Base-by-base conservation (phyloP, 1,140 invertebrate species). In the Drosophila burlai region DNA sequence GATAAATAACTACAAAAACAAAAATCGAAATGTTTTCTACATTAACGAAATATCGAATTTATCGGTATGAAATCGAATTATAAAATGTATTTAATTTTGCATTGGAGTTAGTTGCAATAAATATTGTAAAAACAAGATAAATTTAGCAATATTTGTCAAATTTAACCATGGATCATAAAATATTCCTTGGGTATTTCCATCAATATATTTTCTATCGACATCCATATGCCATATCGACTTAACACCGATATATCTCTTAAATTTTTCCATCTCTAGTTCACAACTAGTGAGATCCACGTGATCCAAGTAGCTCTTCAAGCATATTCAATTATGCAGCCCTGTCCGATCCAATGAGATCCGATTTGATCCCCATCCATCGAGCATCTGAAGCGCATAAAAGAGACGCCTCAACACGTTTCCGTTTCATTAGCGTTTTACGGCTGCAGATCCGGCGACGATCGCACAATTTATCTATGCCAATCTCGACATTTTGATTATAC, bases 381-480 rank as follows among this genome's bases (percentile, higher is more conserved):
- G 38, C 63, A 74, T 83, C 52, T 59, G 55, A 76, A 83, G 34
- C 55, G 66, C 49, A 62, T 66, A 54, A 62, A 72, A 58, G 65
- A 67, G 71, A 65, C 68, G 38, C 45, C 76, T 71, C 50, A 59
- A 62, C 80, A 67, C 34, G 80, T 86, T 81, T 85, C 74, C 79
- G 79, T 86, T 85, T 79, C 68, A 75, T 71, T 79, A 47, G 64
- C 34, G 61, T 55, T 54, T 65, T 57, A 63, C 54, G 52, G 54
- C 47, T 61, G 76, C 66, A 58, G 24, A 58, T 58, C 52, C 21
- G 64, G 36, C 40, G 59, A 31, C 46, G 60, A 57, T 61, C 63
- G 59, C 42, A 43, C 82, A 46, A 82, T 86, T 79, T 82, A 59
- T 81, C 83, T 69, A 36, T 64, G 82, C 69, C 83, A 86, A 62